These are phyloP conservation scores for Grammomys surdaster DNA, from an alignment of 2,113 vertebrate genomes.

Conservation along the genomic window DNA sequence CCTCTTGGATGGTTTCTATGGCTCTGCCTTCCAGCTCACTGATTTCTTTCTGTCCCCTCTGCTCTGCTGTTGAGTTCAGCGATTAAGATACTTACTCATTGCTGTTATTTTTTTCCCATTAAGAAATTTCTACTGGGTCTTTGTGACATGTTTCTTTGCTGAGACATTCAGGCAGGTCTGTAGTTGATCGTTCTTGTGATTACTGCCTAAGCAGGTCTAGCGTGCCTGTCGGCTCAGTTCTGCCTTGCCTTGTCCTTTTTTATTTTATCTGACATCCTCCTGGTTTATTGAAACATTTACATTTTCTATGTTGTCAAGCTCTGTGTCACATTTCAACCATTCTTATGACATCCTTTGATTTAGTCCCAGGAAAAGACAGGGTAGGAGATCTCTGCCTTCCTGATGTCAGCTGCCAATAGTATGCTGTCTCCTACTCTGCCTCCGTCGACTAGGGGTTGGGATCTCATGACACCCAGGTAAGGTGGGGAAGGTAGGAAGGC, in stretches of 20 bases:
- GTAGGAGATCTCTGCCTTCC: background rate
- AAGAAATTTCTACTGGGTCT: background rate
- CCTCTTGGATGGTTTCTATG: background rate
- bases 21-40: background rate
- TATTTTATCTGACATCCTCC: background rate
- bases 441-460: background rate
- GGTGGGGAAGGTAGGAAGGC: too few relatives aligned
- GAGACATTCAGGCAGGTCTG: conserved; percentile 21
- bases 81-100: background rate
- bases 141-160: background rate
- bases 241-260: background rate
- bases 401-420: background rate
- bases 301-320: background rate
- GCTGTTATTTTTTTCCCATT: background rate
- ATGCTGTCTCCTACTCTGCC: too few relatives aligned
- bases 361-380: background rate
- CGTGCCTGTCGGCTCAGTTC: conserved; percentile 33
- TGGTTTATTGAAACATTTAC: background rate
- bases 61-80: background rate
- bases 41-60: background rate
- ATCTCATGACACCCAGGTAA: background rate
- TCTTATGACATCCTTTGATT: background rate
- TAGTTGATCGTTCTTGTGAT: background rate
- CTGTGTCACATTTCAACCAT: conserved; percentile 1
- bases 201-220: background rate